Conservation (phyloP, 2,888 invertebrate genomes). For the Lithosia quadra region DNA sequence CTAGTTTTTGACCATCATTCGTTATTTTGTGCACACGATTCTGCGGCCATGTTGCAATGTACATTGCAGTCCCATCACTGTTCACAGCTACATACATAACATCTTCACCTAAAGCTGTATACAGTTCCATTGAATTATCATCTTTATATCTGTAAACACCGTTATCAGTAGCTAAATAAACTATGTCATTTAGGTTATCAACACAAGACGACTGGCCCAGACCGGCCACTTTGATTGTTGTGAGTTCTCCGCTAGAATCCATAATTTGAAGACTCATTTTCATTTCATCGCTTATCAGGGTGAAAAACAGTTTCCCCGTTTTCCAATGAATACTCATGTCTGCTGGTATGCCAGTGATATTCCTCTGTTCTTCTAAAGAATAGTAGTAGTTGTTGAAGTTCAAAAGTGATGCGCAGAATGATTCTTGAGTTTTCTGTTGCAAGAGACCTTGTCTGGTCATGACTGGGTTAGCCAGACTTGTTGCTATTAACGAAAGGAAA, state of each 20-base stretch:
- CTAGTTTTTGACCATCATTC: slow-evolving; percentile 71
- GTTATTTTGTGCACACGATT: slow-evolving; percentile 77
- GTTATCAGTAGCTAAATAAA: slow-evolving; percentile 81
- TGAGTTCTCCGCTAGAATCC: slow-evolving; percentile 67
- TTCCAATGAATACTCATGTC: slow-evolving; percentile 81
- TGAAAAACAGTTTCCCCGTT: slow-evolving; percentile 75
- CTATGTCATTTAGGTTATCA: slow-evolving; percentile 81
- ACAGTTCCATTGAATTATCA: slow-evolving; percentile 69
- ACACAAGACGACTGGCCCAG: slow-evolving; percentile 79
- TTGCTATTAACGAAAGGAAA: slow-evolving; percentile 52
- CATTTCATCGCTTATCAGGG: slow-evolving; percentile 78
- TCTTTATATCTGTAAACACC: slow-evolving; percentile 81
- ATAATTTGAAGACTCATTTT: slow-evolving; percentile 76
- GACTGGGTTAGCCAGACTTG: slow-evolving; percentile 59
- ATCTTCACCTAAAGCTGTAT: slow-evolving; percentile 76
- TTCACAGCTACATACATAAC: slow-evolving; percentile 79
- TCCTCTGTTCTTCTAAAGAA: slow-evolving; percentile 59
- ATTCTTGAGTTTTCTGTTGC: slow-evolving; percentile 54
- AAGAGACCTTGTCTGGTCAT: slow-evolving; percentile 66
- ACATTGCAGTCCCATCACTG: slow-evolving; percentile 71
- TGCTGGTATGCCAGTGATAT: slow-evolving; percentile 75
- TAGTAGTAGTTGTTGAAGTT: slow-evolving; percentile 74
- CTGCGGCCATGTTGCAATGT: slow-evolving; percentile 81
- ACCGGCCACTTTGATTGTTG: slow-evolving; percentile 74
- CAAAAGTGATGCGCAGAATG: slow-evolving; percentile 64